Base-by-base conservation (phyloP, 2,888 invertebrate genomes). In the Conomelus anceps region DNA sequence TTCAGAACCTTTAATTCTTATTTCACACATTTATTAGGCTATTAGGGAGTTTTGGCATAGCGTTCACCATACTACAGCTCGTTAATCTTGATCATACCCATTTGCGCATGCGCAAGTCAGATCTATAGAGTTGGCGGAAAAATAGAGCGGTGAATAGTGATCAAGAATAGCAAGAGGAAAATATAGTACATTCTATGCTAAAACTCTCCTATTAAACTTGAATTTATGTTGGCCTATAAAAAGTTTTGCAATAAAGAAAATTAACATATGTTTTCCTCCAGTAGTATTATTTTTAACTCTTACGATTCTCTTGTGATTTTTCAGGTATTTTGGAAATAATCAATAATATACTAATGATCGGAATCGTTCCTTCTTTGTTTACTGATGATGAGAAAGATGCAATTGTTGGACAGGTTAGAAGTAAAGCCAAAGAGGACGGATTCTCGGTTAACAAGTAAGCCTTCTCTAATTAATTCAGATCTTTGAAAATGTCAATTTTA, bases 311-410 rank as follows among this genome's bases (percentile, higher is more conserved):
- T 84, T 88, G 13, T 23, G 89, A 86, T 89, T 87, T 91, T 91
- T 22, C 91, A 94, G 94, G 94, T 20, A 98, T 98, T 93, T 93
- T 98, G 90, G 98, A 98, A 93, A 94, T 97, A 91, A 97, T 98
- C 90, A 98, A 98, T 93, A 98, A 98, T 92, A 98, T 98, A 93
- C 93, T 98, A 90, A 98, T 98, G 93, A 97, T 97, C 89, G 98
- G 98, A 0, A 96, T 97, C 93, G 96, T 98, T 1, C 97, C 98
- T 0, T 96, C 98, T 0, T 93, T 98, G 84, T 98, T 97, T 92
- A 94, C 95, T 3, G 98, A 98, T 90, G 98, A 98, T 88, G 98
- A 98, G 91, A 98, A 97, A 92, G 98, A 98, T 91, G 94, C 94
- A 24, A 96, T 98, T 90, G 95, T 98, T 88, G 95, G 95, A 91